These are phyloP conservation scores for Sphaerophoria taeniata DNA, from an alignment of 2,888 invertebrate genomes.

Conservation along the genomic window DNA sequence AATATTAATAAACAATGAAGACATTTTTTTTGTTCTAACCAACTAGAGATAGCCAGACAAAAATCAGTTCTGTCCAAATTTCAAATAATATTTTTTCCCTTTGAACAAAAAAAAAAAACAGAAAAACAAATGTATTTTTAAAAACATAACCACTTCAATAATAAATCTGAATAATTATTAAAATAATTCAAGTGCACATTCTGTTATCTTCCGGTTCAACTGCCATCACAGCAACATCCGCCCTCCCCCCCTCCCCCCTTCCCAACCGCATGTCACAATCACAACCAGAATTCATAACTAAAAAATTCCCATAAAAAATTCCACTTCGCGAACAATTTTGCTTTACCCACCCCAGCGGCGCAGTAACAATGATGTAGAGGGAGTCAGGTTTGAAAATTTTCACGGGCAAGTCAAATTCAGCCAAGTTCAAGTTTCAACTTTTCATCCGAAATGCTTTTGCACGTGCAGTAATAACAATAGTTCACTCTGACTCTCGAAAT, in stretches of 20 bases:
- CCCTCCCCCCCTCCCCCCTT: not conserved
- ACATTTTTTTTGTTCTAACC: not conserved
- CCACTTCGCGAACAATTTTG: not conserved
- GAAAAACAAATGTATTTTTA: not conserved
- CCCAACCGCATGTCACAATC: conserved; percentile 3
- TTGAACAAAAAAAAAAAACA: not conserved
- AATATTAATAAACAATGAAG: not conserved
- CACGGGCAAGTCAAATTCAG: conserved; percentile 66
- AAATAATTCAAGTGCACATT: conserved; percentile 27
- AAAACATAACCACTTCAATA: conserved; percentile 15
- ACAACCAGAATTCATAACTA: conserved; percentile 4
- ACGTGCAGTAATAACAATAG: conserved; percentile 48
- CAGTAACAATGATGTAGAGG: not conserved
- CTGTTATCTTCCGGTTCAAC: not conserved
- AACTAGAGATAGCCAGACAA: not conserved
- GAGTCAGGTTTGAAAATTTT: conserved; percentile 48
- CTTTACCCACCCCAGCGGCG: not conserved
- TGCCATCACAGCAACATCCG: no score
- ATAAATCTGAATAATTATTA: conserved; percentile 29
- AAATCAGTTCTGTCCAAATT: not conserved
- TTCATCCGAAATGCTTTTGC: conserved; percentile 42
- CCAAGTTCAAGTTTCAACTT: conserved; percentile 67
- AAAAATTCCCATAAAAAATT: not conserved
- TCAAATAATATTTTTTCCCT: no score
- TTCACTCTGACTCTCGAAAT: conserved; percentile 7